Evolutionary conservation across 2,797 vertebrate species (phyloP), one percentile per base, ranked within the genome.

Genomic region (Pipistrellus nathusii): DNA sequence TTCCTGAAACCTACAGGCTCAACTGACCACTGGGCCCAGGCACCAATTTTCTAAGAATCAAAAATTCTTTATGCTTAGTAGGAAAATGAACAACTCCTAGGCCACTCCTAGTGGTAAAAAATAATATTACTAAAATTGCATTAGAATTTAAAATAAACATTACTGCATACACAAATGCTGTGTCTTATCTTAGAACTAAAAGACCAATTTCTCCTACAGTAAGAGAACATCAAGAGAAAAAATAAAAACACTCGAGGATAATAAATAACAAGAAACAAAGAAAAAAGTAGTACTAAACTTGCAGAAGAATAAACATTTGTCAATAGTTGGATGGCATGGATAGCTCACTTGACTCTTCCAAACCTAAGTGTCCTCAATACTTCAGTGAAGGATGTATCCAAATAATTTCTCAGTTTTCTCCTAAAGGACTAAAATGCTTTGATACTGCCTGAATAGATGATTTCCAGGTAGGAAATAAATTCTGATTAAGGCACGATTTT

Each of bases 381-480:
- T 76, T 85, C 30, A 46, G 1, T 9, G 4, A 55, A 85, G 25
- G 27, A 8, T 44, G 80, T 87, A 55, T 53, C 8, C 23, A 48
- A 41, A 23, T 51, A 23, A 77, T 23, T 30, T 57, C 27, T 88
- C 23, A 38, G 11, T 44, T 90, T 85, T 94, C 13, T 44, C 7
- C 6, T 41, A 41, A 83, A 77, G 14, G 21, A 85, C 38, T 71
- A 32, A 89, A 88, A 93, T 35, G n/a, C 9, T 80, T 80, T 77
- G 21, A 62, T 14, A 66, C 4, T 68, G 7, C 8, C 59, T 62
- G 14, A 44, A 3, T 82, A 57, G n/a, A 69, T 77, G 2, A 1
- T 95, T 96, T 91, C 62, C 41, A 87, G 38, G 8, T 6, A 75
- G 23, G 30, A 90, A 48, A 84, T 89, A 88, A 71, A 87, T 85